Percentiles rank a stretch among this genome's conserved stretches.
Conservation (phyloP, 1,140 invertebrate species). For the Aphelinus atriplicis region DNA sequence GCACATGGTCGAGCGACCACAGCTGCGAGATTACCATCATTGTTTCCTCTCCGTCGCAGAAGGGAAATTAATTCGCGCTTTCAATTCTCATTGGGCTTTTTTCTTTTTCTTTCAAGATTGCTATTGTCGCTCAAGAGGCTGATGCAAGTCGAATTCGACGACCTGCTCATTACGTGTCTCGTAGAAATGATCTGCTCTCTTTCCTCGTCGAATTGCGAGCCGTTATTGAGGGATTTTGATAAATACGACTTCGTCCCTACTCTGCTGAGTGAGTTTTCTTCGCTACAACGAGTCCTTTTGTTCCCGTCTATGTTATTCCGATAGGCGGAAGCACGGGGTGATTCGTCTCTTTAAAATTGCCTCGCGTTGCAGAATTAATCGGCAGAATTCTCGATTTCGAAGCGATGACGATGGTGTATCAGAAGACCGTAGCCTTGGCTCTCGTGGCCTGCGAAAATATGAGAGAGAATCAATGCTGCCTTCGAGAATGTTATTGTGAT, state of each 20-base stretch:
- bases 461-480: conserved; percentile 30
- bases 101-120: conserved; percentile 44
- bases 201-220: conserved; percentile 18
- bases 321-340: no score
- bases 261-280: conserved; percentile 45
- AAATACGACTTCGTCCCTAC: conserved; percentile 30
- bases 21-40: not conserved
- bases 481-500: conserved; percentile 37
- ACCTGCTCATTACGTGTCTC: conserved; percentile 30
- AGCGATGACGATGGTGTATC: conserved; percentile 41
- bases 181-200: conserved; percentile 49
- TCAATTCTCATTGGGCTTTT: not conserved
- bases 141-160: conserved; percentile 40
- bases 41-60: no score
- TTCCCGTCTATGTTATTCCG: no score
- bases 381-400: conserved; percentile 40
- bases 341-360: no score
- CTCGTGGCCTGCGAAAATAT: conserved; percentile 46
- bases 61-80: not conserved
- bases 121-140: conserved; percentile 43
- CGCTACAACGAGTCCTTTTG: no score
- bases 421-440: conserved; percentile 48
- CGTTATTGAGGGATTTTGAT: conserved; percentile 44
- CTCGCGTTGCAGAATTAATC: conserved; percentile 43
- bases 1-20: no score